Conservation (phyloP, 2,113 vertebrate genomes). For the Phyllopteryx taeniolatus region DNA sequence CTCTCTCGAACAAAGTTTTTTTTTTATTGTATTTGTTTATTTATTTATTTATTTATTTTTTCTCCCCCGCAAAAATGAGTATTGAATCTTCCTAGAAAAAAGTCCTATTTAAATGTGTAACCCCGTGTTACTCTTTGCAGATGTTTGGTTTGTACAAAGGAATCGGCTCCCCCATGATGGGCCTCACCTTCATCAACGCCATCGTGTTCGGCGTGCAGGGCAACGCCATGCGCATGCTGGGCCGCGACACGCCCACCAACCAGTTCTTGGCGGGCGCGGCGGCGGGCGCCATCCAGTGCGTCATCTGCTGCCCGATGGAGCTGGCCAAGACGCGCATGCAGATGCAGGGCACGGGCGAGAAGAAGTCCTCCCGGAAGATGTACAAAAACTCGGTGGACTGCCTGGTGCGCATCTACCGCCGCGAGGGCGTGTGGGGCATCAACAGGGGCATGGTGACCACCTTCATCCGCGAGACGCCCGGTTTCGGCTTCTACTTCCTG, state of each 20-base stretch:
- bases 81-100: background rate
- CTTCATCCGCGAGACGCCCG: constrained; percentile 87
- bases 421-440: constrained; percentile 84
- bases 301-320: constrained; percentile 98
- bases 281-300: constrained; percentile 87
- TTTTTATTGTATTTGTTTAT: too few relatives aligned
- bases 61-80: too few relatives aligned
- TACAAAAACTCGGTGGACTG: constrained; percentile 96
- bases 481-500: constrained; percentile 94
- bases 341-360: constrained; percentile 87
- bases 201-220: constrained; percentile 96
- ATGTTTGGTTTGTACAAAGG: constrained; percentile 91
- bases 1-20: too few relatives aligned
- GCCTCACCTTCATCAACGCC: constrained; percentile 96
- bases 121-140: constrained; percentile 57
- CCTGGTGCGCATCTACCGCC: constrained; percentile 85
- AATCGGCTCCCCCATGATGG: constrained; percentile 97
- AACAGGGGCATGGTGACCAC: constrained; percentile 93
- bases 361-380: constrained; percentile 77
- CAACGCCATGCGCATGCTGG: constrained; percentile 84
- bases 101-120: background rate
- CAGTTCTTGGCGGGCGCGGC: constrained; percentile 92
- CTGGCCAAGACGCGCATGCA: constrained; percentile 97
- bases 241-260: constrained; percentile 84
- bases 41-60: too few relatives aligned